phyloP scores from a whole-genome alignment of 64 coral and sea anemone genomes.

The Stichodactyla helianthus region DNA sequence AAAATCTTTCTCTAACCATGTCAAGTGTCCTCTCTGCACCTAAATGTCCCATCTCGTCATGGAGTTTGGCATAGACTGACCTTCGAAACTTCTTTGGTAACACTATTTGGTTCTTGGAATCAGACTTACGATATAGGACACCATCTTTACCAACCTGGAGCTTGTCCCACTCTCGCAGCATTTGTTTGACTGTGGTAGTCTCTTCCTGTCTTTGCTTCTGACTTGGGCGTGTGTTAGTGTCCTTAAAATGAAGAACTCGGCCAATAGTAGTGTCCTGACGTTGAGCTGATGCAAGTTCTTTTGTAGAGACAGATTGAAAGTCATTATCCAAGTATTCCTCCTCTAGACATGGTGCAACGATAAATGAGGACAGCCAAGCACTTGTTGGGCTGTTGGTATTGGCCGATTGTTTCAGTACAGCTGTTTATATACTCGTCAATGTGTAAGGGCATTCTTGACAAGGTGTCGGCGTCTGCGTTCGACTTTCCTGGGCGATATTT shows the following conservation, averaged over 20 bases:
- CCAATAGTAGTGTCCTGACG: not conserved
- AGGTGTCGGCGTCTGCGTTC: constrained; percentile 20
- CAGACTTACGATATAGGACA: not conserved
- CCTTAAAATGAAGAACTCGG: constrained; percentile 9
- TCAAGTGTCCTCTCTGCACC: constrained; percentile 14
- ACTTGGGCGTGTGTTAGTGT: not conserved
- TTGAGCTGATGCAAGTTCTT: not conserved
- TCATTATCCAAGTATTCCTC: not conserved
- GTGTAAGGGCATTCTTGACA: constrained; percentile 19
- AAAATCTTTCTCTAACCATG: constrained; percentile 17
- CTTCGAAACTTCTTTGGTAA: constrained; percentile 7
- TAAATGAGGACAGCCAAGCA: not conserved
- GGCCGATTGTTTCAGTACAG: constrained; percentile 2
- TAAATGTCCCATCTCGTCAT: constrained; percentile 44
- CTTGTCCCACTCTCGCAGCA: constrained; percentile 31
- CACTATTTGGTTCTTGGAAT: constrained; percentile 7
- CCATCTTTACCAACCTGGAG: constrained; percentile 19
- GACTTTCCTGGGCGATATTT: constrained; percentile 13
- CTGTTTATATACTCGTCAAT: constrained; percentile 1
- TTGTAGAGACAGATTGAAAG: constrained; percentile 9
- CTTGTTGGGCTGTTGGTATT: not conserved
- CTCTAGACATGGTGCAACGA: constrained; percentile 2
- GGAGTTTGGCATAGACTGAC: constrained; percentile 11
- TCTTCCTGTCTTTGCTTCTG: constrained; percentile 6
- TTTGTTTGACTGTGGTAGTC: not conserved